phyloP scores from a whole-genome alignment of 2,113 vertebrate species.

The Hylia prasina region DNA sequence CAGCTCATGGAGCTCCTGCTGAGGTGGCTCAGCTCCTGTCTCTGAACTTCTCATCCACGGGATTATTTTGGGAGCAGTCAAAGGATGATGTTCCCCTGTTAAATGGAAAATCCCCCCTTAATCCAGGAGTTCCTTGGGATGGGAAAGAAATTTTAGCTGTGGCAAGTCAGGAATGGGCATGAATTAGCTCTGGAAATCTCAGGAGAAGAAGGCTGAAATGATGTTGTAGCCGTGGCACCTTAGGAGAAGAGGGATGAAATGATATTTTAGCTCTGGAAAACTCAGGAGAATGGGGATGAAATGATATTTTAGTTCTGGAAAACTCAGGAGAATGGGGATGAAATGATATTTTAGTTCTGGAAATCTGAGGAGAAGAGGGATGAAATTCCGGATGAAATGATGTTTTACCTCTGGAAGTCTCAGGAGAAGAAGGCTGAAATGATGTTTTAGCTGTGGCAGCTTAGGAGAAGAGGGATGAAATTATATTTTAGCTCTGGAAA shows the following conservation, averaged over 20 bases:
- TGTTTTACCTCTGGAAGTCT: neutral
- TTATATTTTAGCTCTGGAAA: neutral
- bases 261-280: neutral
- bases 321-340: neutral
- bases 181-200: neutral
- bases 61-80: neutral
- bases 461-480: neutral
- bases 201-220: neutral
- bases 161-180: neutral
- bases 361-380: neutral
- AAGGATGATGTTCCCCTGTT: neutral
- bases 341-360: neutral
- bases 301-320: neutral
- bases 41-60: neutral
- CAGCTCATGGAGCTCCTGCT: neutral
- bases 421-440: neutral
- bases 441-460: rapidly evolving
- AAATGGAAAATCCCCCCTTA: neutral
- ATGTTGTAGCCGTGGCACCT: too few species aligned
- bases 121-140: rapidly evolving
- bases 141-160: neutral
- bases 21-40: neutral
- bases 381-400: neutral
- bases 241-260: neutral
- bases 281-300: neutral